Conservation (phyloP, 2,113 vertebrate genomes). For the cattle (Bos taurus) region ARS-UCD2.0 NC_037354.1:18318501-18319000, state of each 20-base stretch:
- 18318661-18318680: background rate
- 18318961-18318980: background rate
- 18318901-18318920: background rate
- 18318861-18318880: background rate
- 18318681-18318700: background rate
- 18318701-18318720: background rate
- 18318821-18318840: background rate
- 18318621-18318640: background rate
- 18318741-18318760: background rate
- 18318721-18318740: background rate
- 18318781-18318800: background rate
- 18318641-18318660: background rate
- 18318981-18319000: background rate
- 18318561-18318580: background rate
- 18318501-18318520: background rate
- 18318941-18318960: background rate
- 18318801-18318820: background rate
- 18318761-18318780: background rate
- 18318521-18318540: background rate
- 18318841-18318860: background rate
- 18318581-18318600: background rate
- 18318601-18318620: background rate
- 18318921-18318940: background rate
- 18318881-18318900: background rate
- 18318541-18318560: background rate